Evolutionary conservation across 1,140 invertebrate species (phyloP), one percentile per base, ranked within the genome.

Genomic region (Cydia fagiglandana): DNA sequence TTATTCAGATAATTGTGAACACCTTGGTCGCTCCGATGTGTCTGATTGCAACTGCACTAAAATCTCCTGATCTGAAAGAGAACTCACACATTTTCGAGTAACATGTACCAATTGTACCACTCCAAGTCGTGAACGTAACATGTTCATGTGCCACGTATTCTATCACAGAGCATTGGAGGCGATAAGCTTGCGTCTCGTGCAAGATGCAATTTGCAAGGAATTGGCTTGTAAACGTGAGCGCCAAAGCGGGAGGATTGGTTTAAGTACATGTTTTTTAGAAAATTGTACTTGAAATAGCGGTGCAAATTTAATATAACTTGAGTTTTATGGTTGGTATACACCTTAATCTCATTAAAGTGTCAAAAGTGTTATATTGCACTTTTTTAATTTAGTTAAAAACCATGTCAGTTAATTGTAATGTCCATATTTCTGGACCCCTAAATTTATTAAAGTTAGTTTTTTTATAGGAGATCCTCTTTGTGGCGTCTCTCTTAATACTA

Each of bases 141-240:
- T 24, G 15, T 61, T 24, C 20, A 61, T 24, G 56, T 20, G 0
- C 56, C 56, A 61, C 56, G 56, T 61, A 61, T 24, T 61, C 56
- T 61, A 61, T 61, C 56, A 24, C 20, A 4, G 34, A 17, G n/a
- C n/a, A 20, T 56, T 17, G n/a, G 3, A 7, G 17, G n/a, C 53
- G 53, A 61, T 24, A 61, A 20, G 20, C 53, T 2, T n/a, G n/a
- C n/a, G 4, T 53, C 50, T 17, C 56, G 20, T 61, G 20, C 56
- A 61, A 61, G 56, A 61, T 61, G 56, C 56, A 61, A 61, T 61
- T 61, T 24, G 56, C 56, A 61, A 20, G 56, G 56, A 24, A 61
- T 61, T 61, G 56, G 56, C 56, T 61, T 61, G 20, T n/a, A 9
- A 2, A 61, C 56, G 56, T 61, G 56, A 61, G 10, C 56, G 2